Base-by-base conservation (phyloP, 2,113 vertebrate species). In the Elachura formosa region DNA sequence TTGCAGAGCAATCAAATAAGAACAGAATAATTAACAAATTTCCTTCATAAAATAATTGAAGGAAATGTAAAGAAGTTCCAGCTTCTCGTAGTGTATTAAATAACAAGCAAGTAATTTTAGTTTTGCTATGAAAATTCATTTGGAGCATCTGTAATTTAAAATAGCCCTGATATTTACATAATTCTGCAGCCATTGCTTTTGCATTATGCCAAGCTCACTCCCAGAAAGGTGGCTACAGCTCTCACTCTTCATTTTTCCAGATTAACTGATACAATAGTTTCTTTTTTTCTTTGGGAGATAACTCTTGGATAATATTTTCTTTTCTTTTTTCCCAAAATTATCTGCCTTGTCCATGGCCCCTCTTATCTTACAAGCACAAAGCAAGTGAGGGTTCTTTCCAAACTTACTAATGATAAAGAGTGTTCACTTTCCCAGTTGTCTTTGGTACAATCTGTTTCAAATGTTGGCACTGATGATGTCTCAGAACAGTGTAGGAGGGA, bases 401-500 rank as follows among this genome's bases (percentile, higher is more conserved):
- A 71, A 91, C 63, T 80, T 67, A 40, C 84, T 90, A 93, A 90
- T 90, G 87, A 87, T 77, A 61, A 94, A 84, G 67, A 81, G 66
- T 92, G 58, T 41, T 90, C 64, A 8, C 75, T 95, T 86, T 97
- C 79, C 79, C 83, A 78, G 75, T 43, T 14, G 26, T 77, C 93
- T 71, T 83, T 72, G 72, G 83, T 89, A 89, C 96, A 97, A 94
- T 97, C 95, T 97, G 95, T 97, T 96, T 96, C 80, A 92, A 86
- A 79, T 5, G 12, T 88, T 95, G 88, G 91, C 63, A 91, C 36
- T 88, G 89, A 85, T 92, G 95, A 91, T 93, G 85, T 84, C 86
- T 95, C 86, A 94, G 96, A 96, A 96, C 95, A 97, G 96, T 74
- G 95, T 97, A 92, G 97, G 95, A 93, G 94, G 79, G 89, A 89